Percentiles rank a stretch among this genome's conserved stretches.
phyloP scores from a whole-genome alignment of 2,113 vertebrate genomes.

The Pimephales promelas region DNA sequence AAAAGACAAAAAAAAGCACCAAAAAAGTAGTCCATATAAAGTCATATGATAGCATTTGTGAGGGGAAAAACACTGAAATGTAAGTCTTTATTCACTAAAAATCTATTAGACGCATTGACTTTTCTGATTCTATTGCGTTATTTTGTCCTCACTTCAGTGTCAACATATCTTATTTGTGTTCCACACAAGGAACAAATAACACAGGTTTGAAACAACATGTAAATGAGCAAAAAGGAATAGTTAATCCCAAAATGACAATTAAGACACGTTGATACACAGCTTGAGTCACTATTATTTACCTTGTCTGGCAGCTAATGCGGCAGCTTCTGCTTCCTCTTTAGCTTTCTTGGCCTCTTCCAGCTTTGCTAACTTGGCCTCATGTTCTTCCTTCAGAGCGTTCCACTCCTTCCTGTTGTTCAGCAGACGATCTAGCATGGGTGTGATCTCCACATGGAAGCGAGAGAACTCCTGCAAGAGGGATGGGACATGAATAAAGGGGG shows the following conservation, averaged over 20 bases:
- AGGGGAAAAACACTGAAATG: too few relatives aligned
- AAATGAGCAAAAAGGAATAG: background rate
- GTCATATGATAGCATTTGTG: background rate
- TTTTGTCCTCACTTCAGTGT: background rate
- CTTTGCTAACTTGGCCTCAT: conserved; percentile 76
- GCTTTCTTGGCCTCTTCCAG: conserved; percentile 73
- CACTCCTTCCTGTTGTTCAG: conserved; percentile 84
- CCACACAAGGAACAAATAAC: background rate
- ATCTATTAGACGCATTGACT: background rate
- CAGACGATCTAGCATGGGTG: conserved; percentile 79
- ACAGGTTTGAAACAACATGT: background rate
- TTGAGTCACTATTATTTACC: conserved; percentile 60
- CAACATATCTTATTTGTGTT: background rate
- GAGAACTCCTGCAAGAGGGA: conserved; percentile 78
- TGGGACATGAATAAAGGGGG: background rate
- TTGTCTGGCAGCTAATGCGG: conserved; percentile 52
- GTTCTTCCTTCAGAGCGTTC: conserved; percentile 78
- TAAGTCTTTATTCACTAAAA: background rate
- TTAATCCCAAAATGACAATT: too few relatives aligned
- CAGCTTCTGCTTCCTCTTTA: conserved; percentile 66
- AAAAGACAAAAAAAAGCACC: background rate
- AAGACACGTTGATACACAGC: background rate
- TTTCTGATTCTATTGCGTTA: background rate
- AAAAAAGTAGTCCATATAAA: background rate
- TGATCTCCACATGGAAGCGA: conserved; percentile 80